Evolutionary conservation across 2,113 vertebrate species (phyloP).

Genomic region (Rostratula benghalensis): DNA sequence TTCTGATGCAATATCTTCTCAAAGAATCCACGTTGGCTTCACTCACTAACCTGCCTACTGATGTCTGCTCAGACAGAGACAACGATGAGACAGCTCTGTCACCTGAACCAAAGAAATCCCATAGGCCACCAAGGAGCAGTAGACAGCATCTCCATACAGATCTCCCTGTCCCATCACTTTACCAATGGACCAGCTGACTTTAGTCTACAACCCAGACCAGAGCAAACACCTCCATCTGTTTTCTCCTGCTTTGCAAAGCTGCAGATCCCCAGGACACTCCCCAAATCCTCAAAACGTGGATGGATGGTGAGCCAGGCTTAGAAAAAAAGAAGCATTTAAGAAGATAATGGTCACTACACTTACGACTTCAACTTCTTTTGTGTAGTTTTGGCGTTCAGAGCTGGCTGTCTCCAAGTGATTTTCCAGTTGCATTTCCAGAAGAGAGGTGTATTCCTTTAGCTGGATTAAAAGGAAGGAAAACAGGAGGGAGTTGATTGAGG

Average conservation of each 20-base stretch:
- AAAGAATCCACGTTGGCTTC: not conserved
- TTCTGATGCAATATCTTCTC: not conserved
- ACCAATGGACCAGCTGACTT: not conserved
- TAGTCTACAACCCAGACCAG: not conserved
- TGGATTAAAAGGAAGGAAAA: slow-evolving; percentile 45
- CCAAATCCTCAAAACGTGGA: accelerated
- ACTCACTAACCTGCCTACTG: not conserved
- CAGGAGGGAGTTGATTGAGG: not conserved
- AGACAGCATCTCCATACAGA: not conserved
- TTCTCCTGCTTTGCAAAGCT: not conserved
- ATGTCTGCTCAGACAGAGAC: not conserved
- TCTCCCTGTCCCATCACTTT: not conserved
- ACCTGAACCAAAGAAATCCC: not conserved
- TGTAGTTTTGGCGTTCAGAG: slow-evolving; percentile 77
- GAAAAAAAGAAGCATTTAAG: not conserved
- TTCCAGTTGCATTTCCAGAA: slow-evolving; percentile 89
- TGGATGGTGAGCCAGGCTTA: not conserved
- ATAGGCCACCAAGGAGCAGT: not conserved
- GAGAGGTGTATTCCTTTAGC: slow-evolving; percentile 85
- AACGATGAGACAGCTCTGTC: not conserved
- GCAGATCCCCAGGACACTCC: not conserved
- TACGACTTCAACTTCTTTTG: slow-evolving; percentile 84
- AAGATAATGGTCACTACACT: not conserved
- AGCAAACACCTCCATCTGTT: not conserved
- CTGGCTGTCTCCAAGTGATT: slow-evolving; percentile 83